Conservation (phyloP, 1,140 invertebrate species). For the Listronotus oregonensis region DNA sequence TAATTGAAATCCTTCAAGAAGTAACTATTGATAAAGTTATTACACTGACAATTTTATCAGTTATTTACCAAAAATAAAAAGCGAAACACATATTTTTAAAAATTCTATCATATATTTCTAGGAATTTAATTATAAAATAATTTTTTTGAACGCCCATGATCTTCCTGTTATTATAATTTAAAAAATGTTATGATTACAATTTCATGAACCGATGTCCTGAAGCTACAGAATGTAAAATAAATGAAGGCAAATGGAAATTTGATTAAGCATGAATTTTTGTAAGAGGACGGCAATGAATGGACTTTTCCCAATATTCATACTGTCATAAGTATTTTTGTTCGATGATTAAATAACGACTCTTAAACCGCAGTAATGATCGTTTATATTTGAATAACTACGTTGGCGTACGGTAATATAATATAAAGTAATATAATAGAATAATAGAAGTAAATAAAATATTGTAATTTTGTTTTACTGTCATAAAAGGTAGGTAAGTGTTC, state of each 20-base stretch:
- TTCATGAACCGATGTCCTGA: not conserved
- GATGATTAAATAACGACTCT: constrained; percentile 14
- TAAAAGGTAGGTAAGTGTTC: no score
- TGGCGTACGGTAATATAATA: not conserved
- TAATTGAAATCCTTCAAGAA: no score
- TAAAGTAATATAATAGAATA: not conserved
- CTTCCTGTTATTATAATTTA: no score
- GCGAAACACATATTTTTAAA: no score
- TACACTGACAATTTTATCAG: no score
- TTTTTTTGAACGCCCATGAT: no score
- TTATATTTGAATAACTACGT: constrained; percentile 3
- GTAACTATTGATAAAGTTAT: no score
- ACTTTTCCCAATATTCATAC: constrained; percentile 2
- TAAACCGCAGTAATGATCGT: not conserved
- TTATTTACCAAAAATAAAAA: no score
- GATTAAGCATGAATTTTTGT: constrained; percentile 13
- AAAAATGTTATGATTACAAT: not conserved
- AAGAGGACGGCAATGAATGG: constrained; percentile 7
- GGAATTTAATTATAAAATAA: no score
- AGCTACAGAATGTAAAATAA: not conserved
- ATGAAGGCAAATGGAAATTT: constrained; percentile 6
- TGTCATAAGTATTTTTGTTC: constrained; percentile 9
- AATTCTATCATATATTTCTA: no score
- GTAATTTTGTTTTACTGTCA: no score
- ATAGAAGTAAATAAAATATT: no score